Evolutionary conservation across 2,888 invertebrate genomes (phyloP).

Genomic region (Rhorus exstirpatorius): DNA sequence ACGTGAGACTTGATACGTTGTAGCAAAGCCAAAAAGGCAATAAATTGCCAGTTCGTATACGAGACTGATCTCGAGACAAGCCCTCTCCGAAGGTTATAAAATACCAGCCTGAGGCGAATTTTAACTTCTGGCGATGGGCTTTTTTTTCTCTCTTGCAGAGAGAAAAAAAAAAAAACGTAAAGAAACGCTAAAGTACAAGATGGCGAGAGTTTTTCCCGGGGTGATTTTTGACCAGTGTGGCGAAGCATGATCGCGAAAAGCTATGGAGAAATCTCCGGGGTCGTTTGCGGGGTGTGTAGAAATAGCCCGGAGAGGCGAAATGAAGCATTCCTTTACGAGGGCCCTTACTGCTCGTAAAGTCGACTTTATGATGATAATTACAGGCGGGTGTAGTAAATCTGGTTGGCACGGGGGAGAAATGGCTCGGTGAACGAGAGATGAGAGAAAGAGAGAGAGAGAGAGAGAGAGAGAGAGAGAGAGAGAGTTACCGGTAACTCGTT

Average conservation of each 20-base stretch:
- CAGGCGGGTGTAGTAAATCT: slow-evolving; percentile 85
- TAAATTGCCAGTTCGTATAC: slow-evolving; percentile 49
- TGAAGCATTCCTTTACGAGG: slow-evolving; percentile 86
- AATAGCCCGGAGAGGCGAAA: slow-evolving; percentile 80
- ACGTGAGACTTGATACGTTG: neutral
- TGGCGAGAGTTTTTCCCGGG: slow-evolving; percentile 22
- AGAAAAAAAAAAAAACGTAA: slow-evolving; percentile 48
- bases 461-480: slow-evolving; percentile 23
- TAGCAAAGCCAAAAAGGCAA: slow-evolving; percentile 10
- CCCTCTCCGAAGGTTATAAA: slow-evolving; percentile 64
- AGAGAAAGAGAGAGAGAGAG: slow-evolving; percentile 25
- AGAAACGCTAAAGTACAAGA: slow-evolving; percentile 27
- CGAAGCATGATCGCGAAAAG: slow-evolving; percentile 40
- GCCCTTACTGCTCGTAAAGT: slow-evolving; percentile 86
- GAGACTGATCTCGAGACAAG: slow-evolving; percentile 44
- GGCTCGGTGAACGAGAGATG: slow-evolving; percentile 30
- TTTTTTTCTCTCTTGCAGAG: slow-evolving; percentile 14
- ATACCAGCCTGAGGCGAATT: slow-evolving; percentile 56
- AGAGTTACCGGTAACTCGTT: slow-evolving; percentile 19
- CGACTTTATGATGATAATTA: slow-evolving; percentile 86
- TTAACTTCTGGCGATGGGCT: slow-evolving; percentile 63
- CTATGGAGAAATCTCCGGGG: slow-evolving; percentile 38
- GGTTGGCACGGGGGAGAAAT: slow-evolving; percentile 76
- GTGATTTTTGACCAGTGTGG: slow-evolving; percentile 55
- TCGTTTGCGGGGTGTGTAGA: slow-evolving; percentile 49